phyloP scores from a whole-genome alignment of 2,888 invertebrate genomes.

The Drosophila meridiana region DNA sequence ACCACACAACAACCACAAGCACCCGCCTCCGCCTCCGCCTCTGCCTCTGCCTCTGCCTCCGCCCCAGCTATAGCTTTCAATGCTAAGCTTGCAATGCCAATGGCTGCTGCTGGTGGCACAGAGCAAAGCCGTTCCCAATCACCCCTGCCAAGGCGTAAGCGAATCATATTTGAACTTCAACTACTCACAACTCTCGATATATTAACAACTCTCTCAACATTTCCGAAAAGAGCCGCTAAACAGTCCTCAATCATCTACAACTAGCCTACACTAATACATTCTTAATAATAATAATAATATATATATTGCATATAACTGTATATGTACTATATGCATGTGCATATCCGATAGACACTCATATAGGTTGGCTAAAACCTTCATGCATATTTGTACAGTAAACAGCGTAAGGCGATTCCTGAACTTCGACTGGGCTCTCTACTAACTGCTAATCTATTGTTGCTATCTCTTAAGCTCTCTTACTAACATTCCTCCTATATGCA shows the following conservation, averaged over 20 bases:
- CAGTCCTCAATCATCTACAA: constrained; percentile 4
- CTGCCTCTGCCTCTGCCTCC: constrained; percentile 44
- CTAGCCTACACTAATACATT: constrained; percentile 13
- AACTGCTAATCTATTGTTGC: constrained; percentile 27
- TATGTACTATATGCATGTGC: constrained; percentile 18
- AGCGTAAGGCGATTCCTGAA: constrained; percentile 4
- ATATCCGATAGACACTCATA: constrained; percentile 20
- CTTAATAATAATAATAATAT: background rate
- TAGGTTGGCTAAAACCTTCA: constrained; percentile 7
- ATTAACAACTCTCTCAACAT: constrained; percentile 19
- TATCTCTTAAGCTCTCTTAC: constrained; percentile 12
- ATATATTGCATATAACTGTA: background rate
- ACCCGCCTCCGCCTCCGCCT: constrained; percentile 52
- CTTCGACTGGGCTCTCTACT: constrained; percentile 28
- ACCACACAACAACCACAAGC: constrained; percentile 31
- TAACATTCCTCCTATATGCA: constrained; percentile 6
- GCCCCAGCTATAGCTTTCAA: constrained; percentile 62
- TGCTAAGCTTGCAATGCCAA: constrained; percentile 76
- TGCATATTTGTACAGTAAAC: background rate
- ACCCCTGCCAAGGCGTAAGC: constrained; percentile 85
- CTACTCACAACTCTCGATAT: constrained; percentile 17
- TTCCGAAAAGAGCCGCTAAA: constrained; percentile 22
- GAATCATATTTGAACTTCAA: constrained; percentile 38
- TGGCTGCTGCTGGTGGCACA: constrained; percentile 58
- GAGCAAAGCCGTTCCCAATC: constrained; percentile 85